Evolutionary conservation across 2,888 invertebrate species (phyloP).

Genomic region (Blastobasis adustella): DNA sequence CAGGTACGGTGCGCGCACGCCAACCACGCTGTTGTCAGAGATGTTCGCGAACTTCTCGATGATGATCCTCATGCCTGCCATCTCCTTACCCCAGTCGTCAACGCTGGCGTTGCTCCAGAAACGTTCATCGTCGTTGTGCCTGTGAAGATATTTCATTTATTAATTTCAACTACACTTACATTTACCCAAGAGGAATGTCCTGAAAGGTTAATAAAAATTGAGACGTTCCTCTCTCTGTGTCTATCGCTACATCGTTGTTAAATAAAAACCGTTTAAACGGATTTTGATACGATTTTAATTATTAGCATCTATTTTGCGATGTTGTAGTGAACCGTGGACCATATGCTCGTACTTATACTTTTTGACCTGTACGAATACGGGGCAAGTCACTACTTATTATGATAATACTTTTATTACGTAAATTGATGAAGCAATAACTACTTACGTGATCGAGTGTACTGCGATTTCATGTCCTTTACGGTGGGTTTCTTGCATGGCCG

Average conservation of each 20-base stretch:
- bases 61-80: conserved; percentile 95
- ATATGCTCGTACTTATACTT: too few species aligned
- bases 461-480: conserved; percentile 95
- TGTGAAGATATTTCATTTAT: conserved; percentile 32
- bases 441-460: conserved; percentile 95
- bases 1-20: conserved; percentile 91
- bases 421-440: conserved; percentile 17
- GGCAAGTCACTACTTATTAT: too few species aligned
- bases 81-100: conserved; percentile 95
- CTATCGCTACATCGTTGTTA: too few species aligned
- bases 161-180: neutral
- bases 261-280: too few species aligned
- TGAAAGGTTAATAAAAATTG: too few species aligned
- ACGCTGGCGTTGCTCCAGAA: conserved; percentile 96
- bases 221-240: too few species aligned
- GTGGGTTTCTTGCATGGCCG: conserved; percentile 93
- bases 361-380: too few species aligned
- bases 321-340: too few species aligned
- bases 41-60: conserved; percentile 92
- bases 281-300: too few species aligned
- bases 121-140: conserved; percentile 92
- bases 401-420: too few species aligned
- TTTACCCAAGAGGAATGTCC: neutral
- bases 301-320: too few species aligned
- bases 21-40: conserved; percentile 93